Base-by-base conservation (phyloP, 2,113 vertebrate species). In the Sturnus vulgaris region DNA sequence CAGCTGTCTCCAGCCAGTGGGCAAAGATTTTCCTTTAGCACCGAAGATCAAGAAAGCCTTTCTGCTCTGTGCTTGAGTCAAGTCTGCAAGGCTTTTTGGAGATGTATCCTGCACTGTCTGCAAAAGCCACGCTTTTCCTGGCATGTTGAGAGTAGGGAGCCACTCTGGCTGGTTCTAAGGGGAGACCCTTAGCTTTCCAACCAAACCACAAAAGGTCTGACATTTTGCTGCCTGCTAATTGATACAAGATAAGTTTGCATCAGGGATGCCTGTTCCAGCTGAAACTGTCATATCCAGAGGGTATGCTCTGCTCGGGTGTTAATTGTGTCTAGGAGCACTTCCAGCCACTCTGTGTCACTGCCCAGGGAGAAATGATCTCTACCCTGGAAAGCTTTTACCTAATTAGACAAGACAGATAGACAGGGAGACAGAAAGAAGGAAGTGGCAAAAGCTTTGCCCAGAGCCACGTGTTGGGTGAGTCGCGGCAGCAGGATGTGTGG, bases 361-460 rank as follows among this genome's bases (percentile, higher is more conserved):
- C 52, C 16, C 31, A 71, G 72, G 65, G 64, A 97, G 52, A 91
- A 75, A 35, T 0, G 1, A 81, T 86, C 88, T 96, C 90, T 95
- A 63, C 37, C 28, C 86, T 86, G 72, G 76, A 92, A 96, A 95
- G 93, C 80, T 95, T 96, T 95, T 93, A 81, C 88, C 85, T 90
- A 66, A 81, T 90, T 46, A 95, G 76, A 94, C 86, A 69, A 90
- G 80, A 63, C 82, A 78, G 71, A 73, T 23, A 81, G 64, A 23
- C 46, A 90, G 28, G 10, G 40, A 94, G 83, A 53, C 35, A 49
- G 82, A 93, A 88, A 91, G 75, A 85, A 92, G 82, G 78, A 95
- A 95, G 75, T 80, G 82, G n/a, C 60, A 80, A 81, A 86, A 77
- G 75, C 56, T 56, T 93, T 83, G 72, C 52, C 85, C 64, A 83